These are phyloP conservation scores for Zeus faber DNA, from an alignment of 2,113 vertebrate genomes.

Conservation along the genomic window DNA sequence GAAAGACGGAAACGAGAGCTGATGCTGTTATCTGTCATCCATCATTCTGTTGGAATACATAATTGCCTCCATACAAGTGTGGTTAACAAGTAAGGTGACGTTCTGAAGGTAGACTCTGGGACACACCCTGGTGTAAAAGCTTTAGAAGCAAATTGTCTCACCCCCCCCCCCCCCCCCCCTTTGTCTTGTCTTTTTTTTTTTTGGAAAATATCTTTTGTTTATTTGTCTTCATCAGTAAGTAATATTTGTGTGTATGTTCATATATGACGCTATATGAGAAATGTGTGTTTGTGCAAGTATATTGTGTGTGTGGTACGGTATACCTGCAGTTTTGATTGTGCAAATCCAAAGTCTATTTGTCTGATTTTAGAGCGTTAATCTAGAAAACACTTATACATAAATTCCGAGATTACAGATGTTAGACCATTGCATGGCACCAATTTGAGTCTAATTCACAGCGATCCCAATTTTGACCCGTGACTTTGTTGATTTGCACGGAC, in stretches of 20 bases:
- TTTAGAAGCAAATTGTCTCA: slow-evolving; percentile 36
- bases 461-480: slow-evolving; percentile 18
- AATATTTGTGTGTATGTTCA: slow-evolving; percentile 79
- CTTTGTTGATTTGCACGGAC: slow-evolving; percentile 67
- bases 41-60: too few species aligned
- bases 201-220: slow-evolving; percentile 20
- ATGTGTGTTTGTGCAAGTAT: slow-evolving; percentile 71
- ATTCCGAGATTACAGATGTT: too few species aligned
- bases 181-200: slow-evolving; percentile 35
- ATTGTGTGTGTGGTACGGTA: slow-evolving; percentile 32
- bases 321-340: slow-evolving; percentile 46
- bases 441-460: too few species aligned
- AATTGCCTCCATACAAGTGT: neutral
- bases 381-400: neutral
- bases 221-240: slow-evolving; percentile 63
- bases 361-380: neutral
- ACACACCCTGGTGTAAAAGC: slow-evolving; percentile 44
- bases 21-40: too few species aligned
- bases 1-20: too few species aligned
- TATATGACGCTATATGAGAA: slow-evolving; percentile 72
- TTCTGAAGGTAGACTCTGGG: slow-evolving; percentile 38
- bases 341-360: slow-evolving; percentile 62
- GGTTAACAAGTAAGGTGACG: neutral
- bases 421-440: too few species aligned
- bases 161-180: slow-evolving; percentile 31